Evolutionary conservation across 92 coral and sea anemone species (phyloP).

Genomic region (Bergia puertoricense): DNA sequence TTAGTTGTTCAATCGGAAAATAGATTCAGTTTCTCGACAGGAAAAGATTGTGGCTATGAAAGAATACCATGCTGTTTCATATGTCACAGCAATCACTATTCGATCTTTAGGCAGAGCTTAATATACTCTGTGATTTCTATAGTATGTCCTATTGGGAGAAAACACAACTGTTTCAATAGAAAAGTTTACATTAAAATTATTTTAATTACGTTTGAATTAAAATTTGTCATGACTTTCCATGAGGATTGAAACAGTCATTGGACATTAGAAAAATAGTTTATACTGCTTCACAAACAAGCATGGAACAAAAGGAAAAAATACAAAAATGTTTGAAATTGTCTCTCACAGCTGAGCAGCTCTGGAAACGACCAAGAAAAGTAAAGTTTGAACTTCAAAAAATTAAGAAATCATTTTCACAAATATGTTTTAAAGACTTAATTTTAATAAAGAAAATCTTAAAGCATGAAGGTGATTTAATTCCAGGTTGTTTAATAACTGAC

Average conservation of each 20-base stretch:
- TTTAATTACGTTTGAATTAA: neutral
- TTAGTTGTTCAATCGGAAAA: neutral
- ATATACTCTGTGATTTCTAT: neutral
- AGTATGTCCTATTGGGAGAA: neutral
- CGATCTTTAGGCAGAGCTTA: too few species aligned
- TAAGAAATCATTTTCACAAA: neutral
- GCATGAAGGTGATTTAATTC: neutral
- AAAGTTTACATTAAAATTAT: neutral
- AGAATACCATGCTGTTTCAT: neutral
- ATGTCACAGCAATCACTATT: neutral
- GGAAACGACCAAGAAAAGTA: too few species aligned
- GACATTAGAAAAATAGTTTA: neutral
- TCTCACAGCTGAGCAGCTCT: neutral
- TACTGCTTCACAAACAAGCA: neutral
- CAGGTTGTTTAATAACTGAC: neutral
- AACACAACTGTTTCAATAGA: neutral
- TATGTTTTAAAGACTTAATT: neutral
- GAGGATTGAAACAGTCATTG: neutral
- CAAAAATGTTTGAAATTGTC: neutral
- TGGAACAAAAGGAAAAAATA: neutral
- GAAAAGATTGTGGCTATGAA: too few species aligned
- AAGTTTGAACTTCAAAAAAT: neutral
- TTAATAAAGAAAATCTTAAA: neutral
- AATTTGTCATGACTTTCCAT: too few species aligned
- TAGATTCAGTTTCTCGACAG: neutral